phyloP scores from a whole-genome alignment of 2,888 invertebrate species.

The Athetis lepigone region DNA sequence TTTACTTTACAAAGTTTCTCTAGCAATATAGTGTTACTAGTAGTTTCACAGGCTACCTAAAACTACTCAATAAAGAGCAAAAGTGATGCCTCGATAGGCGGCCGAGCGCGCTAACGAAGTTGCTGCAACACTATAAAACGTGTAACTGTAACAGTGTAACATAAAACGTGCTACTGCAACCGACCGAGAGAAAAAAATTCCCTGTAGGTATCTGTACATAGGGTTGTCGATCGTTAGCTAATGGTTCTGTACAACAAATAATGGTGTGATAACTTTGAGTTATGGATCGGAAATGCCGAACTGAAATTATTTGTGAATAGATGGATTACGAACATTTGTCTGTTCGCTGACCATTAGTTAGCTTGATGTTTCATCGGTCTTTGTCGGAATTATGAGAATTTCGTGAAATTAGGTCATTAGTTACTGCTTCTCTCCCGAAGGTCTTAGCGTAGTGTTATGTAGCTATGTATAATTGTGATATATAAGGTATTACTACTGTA shows the following conservation, averaged over 20 bases:
- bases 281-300: constrained; percentile 12
- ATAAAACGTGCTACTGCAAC: constrained; percentile 38
- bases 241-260: constrained; percentile 27
- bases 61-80: constrained; percentile 29
- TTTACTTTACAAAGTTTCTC: neutral
- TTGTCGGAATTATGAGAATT: neutral
- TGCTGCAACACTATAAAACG: constrained; percentile 34
- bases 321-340: constrained; percentile 25
- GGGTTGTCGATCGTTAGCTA: constrained; percentile 9
- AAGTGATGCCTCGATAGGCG: constrained; percentile 14
- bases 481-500: too few relatives aligned
- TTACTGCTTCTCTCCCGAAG: too few relatives aligned
- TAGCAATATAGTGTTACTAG: neutral
- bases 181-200: constrained; percentile 1
- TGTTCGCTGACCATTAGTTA: neutral
- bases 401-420: too few relatives aligned
- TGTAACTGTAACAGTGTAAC: constrained; percentile 32
- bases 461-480: too few relatives aligned
- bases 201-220: neutral
- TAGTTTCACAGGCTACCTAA: neutral
- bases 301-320: constrained; percentile 22
- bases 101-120: constrained; percentile 51
- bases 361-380: neutral
- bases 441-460: too few relatives aligned
- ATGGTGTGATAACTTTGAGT: constrained; percentile 26